A percentile compares a stretch with the other conserved stretches of the same genome.
These are phyloP conservation scores for Xyrauchen texanus DNA, from an alignment of 2,113 vertebrate genomes.

Conservation along the genomic window DNA sequence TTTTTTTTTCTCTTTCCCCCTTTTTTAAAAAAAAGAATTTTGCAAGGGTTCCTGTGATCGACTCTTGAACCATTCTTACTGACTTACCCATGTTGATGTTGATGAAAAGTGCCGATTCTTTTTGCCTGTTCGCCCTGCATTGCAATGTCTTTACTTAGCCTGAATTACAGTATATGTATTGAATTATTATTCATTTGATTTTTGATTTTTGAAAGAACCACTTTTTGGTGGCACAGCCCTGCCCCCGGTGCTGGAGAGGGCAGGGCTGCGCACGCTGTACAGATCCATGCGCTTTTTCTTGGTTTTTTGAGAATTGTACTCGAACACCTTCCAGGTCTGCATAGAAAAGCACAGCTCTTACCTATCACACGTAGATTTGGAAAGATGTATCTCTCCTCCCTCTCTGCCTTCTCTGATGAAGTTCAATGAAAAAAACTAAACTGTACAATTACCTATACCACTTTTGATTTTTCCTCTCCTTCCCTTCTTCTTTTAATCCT, in stretches of 20 bases:
- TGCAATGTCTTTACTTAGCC: conserved; percentile 72
- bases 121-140: conserved; percentile 42
- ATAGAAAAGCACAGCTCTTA: conserved; percentile 88
- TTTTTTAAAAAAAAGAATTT: conserved; percentile 64
- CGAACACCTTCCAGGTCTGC: conserved; percentile 75
- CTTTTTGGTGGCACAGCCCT: conserved; percentile 52
- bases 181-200: conserved; percentile 46
- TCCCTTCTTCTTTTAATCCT: conserved; percentile 57
- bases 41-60: conserved; percentile 66
- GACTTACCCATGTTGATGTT: conserved; percentile 69
- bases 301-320: conserved; percentile 57
- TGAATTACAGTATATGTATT: conserved; percentile 75
- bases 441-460: conserved; percentile 70
- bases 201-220: conserved; percentile 43
- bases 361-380: conserved; percentile 74
- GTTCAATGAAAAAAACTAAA: conserved; percentile 64
- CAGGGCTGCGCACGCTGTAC: conserved; percentile 59
- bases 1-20: conserved; percentile 57
- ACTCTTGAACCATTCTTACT: conserved; percentile 56
- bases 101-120: conserved; percentile 67
- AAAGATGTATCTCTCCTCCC: conserved; percentile 64
- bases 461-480: conserved; percentile 63
- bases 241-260: conserved; percentile 42
- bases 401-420: conserved; percentile 68
- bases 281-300: conserved; percentile 66